Conservation (phyloP, 1,140 invertebrate genomes). For the Rhopalosiphum maidis region DNA sequence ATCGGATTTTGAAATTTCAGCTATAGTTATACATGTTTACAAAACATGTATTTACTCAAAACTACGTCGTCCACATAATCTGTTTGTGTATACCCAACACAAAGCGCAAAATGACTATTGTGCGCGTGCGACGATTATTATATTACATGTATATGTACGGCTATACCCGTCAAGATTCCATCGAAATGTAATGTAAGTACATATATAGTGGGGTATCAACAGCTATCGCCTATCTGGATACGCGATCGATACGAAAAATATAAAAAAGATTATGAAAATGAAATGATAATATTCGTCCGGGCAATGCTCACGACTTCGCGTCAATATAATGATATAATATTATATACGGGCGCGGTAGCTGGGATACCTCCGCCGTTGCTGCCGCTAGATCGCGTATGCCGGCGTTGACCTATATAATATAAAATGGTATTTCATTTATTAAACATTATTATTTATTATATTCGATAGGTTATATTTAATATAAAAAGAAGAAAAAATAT, state of each 20-base stretch:
- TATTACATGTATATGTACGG: background rate
- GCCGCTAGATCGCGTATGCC: conserved; percentile 21
- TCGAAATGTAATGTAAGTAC: background rate
- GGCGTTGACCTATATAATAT: conserved; percentile 11
- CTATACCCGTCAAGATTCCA: background rate
- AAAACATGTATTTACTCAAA: background rate
- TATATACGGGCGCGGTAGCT: background rate
- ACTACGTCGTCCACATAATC: background rate
- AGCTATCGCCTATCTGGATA: background rate
- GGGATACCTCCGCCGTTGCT: background rate
- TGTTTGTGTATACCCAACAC: background rate
- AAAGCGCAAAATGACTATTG: background rate
- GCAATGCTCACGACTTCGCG: background rate
- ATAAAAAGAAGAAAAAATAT: background rate
- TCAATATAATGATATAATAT: background rate
- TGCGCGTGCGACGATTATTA: background rate
- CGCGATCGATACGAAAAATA: background rate
- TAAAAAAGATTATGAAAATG: conserved; percentile 7
- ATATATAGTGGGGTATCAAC: background rate
- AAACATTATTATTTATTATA: background rate
- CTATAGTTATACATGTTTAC: no score
- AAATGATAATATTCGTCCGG: background rate
- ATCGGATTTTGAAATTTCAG: no score
- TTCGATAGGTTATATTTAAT: background rate
- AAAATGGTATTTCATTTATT: conserved; percentile 2